Conservation (phyloP, 2,113 vertebrate genomes). For the Python bivittatus region DNA sequence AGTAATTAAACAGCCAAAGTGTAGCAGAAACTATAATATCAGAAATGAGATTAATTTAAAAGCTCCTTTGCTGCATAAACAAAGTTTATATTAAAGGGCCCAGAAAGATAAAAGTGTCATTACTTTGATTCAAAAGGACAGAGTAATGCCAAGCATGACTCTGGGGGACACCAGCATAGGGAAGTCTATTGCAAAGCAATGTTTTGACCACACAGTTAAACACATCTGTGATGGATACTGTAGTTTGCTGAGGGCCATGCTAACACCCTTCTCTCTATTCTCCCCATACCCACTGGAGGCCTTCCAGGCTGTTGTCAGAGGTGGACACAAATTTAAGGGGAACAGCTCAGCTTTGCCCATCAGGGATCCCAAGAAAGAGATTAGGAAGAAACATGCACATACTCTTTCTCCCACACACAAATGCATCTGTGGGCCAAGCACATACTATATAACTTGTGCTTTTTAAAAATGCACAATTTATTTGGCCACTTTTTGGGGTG, state of each 20-base stretch:
- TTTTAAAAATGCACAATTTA: neutral
- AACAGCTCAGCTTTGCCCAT: neutral
- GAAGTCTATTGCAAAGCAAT: neutral
- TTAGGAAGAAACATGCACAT: neutral
- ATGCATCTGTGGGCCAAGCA: neutral
- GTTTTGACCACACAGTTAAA: neutral
- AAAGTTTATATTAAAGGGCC: neutral
- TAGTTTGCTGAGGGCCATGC: neutral
- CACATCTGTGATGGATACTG: neutral
- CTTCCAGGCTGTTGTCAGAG: neutral
- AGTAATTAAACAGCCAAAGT: neutral
- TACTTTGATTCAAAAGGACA: neutral
- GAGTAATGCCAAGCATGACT: neutral
- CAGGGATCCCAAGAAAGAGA: neutral
- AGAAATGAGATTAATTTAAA: neutral
- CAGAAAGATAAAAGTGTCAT: neutral
- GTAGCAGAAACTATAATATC: neutral
- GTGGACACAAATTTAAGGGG: neutral
- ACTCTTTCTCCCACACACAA: neutral
- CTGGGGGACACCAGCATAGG: neutral
- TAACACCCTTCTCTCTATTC: neutral
- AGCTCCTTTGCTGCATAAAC: neutral
- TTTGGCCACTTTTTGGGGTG: neutral
- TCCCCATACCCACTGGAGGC: neutral
- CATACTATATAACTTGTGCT: neutral